Evolutionary conservation across 2,113 vertebrate species (phyloP).

Genomic region (Phyllopteryx taeniolatus): DNA sequence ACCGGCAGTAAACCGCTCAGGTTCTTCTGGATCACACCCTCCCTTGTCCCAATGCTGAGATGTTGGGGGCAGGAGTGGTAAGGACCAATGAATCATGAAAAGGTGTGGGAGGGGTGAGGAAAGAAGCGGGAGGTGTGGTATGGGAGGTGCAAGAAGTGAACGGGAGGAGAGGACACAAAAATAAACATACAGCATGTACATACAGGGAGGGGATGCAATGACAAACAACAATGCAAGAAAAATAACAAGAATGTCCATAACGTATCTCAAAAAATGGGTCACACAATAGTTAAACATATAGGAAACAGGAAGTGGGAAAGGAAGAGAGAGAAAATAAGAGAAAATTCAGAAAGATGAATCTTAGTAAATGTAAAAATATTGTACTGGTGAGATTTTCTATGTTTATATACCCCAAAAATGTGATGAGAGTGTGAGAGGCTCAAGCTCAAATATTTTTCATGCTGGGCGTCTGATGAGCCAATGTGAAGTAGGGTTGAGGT

Average conservation of each 20-base stretch:
- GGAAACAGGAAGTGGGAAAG: conserved; percentile 30
- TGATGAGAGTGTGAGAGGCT: conserved; percentile 48
- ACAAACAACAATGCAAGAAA: conserved; percentile 2
- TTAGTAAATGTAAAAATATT: conserved; percentile 77
- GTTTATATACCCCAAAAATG: conserved; percentile 67
- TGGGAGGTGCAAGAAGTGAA: not conserved
- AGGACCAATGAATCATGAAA: conserved; percentile 20
- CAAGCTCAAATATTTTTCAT: conserved; percentile 27
- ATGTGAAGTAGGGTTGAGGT: not conserved
- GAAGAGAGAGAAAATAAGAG: conserved; percentile 69
- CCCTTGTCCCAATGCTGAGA: conserved; percentile 96
- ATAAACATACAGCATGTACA: conserved; percentile 33
- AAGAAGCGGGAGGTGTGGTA: not conserved
- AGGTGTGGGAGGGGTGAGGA: not conserved
- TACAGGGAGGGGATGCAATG: conserved; percentile 31
- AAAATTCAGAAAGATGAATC: conserved; percentile 85
- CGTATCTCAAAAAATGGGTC: conserved; percentile 13
- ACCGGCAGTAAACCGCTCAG: conserved; percentile 95
- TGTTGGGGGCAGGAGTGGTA: conserved; percentile 29
- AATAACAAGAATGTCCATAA: conserved; percentile 7
- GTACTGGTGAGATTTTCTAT: conserved; percentile 78
- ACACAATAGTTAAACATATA: conserved; percentile 5
- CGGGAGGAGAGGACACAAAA: conserved; percentile 5
- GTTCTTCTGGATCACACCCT: conserved; percentile 99
- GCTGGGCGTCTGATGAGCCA: conserved; percentile 29